Percentiles rank a stretch among this genome's conserved stretches.
Evolutionary conservation across 2,888 invertebrate genomes (phyloP).

Genomic region (Muscina levida): DNA sequence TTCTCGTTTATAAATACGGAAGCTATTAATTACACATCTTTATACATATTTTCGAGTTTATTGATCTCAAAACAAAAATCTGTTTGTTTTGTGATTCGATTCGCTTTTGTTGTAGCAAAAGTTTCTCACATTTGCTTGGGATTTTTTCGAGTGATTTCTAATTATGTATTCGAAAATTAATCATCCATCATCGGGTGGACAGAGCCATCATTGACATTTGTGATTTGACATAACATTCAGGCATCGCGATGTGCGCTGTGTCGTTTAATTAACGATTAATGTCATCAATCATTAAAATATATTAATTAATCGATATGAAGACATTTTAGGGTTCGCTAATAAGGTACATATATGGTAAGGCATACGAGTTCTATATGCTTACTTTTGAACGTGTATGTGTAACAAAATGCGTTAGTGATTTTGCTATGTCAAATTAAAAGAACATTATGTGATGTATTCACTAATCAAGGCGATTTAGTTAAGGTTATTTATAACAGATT

Average conservation of each 20-base stretch:
- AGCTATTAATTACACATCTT: slow-evolving; percentile 58
- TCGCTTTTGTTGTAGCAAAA: slow-evolving; percentile 20
- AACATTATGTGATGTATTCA: too few species aligned
- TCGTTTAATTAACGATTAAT: slow-evolving; percentile 69
- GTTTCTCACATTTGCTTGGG: slow-evolving; percentile 58
- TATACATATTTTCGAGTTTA: slow-evolving; percentile 55
- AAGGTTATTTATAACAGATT: too few species aligned
- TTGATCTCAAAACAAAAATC: slow-evolving; percentile 54
- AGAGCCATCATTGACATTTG: slow-evolving; percentile 62
- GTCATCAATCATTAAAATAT: slow-evolving; percentile 50
- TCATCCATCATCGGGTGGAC: slow-evolving; percentile 70
- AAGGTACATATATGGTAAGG: slow-evolving; percentile 27
- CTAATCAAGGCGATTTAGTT: too few species aligned
- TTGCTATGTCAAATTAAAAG: too few species aligned
- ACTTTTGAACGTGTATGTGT: background rate
- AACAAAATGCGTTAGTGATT: slow-evolving; percentile 1
- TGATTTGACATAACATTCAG: slow-evolving; percentile 61
- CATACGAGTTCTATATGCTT: slow-evolving; percentile 12
- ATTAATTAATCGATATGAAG: slow-evolving; percentile 52
- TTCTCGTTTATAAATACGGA: slow-evolving; percentile 47
- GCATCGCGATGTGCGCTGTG: slow-evolving; percentile 62
- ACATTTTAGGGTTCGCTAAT: slow-evolving; percentile 38
- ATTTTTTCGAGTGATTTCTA: slow-evolving; percentile 11
- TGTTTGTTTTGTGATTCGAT: slow-evolving; percentile 19
- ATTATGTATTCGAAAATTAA: slow-evolving; percentile 53